phyloP scores from a whole-genome alignment of 2,888 invertebrate species.

The Epinotia demarniana region DNA sequence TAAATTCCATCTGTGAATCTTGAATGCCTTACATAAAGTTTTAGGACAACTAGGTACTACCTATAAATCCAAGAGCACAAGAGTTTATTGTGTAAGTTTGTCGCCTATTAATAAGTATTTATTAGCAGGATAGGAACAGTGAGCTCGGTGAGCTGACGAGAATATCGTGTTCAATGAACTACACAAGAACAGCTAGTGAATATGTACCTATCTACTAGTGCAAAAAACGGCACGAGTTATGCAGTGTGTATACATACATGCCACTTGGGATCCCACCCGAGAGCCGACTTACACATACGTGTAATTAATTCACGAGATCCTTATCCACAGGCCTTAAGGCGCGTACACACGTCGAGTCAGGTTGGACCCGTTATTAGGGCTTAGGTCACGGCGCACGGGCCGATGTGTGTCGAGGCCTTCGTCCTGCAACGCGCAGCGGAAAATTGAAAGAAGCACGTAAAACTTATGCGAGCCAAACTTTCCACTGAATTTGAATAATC shows the following conservation, averaged over 20 bases:
- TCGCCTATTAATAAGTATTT: too few species aligned
- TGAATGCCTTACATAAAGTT: too few species aligned
- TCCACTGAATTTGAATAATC: neutral
- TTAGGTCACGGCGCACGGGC: constrained; percentile 58
- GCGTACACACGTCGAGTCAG: constrained; percentile 57
- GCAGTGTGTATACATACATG: neutral
- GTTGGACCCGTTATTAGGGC: constrained; percentile 63
- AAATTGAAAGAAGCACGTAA: constrained; percentile 2
- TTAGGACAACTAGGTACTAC: too few species aligned
- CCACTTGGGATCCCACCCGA: neutral
- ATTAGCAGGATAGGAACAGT: too few species aligned
- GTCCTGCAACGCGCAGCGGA: constrained; percentile 48
- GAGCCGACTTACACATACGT: constrained; percentile 7
- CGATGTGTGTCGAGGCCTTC: constrained; percentile 53
- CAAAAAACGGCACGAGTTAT: constrained; percentile 1
- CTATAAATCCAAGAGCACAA: too few species aligned
- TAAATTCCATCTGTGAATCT: too few species aligned
- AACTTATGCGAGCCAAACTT: neutral
- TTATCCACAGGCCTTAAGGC: constrained; percentile 32
- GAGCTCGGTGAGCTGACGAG: too few species aligned
- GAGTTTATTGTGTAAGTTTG: too few species aligned
- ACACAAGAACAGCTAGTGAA: too few species aligned
- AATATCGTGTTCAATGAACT: too few species aligned
- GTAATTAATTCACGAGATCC: constrained; percentile 24
- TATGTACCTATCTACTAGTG: neutral